These are phyloP conservation scores for Eurystomus gularis DNA, from an alignment of 2,113 vertebrate genomes.

Conservation along the genomic window DNA sequence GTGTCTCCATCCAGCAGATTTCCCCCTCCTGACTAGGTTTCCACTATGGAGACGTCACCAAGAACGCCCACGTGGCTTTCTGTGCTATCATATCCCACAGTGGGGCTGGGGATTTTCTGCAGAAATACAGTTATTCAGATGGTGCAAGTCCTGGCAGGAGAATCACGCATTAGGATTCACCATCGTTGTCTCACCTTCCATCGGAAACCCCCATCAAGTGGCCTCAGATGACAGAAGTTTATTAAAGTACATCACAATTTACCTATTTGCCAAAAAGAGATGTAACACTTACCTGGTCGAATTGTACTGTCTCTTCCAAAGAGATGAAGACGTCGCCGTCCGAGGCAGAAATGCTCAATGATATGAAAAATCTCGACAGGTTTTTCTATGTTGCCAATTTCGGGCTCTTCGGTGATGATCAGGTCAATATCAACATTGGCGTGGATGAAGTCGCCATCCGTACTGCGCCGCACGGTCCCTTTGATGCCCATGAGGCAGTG, in stretches of 20 bases:
- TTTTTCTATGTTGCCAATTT: slow-evolving; percentile 97
- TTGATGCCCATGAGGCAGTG: slow-evolving; percentile 99
- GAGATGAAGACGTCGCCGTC: slow-evolving; percentile 90
- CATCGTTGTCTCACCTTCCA: neutral
- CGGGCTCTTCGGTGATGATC: slow-evolving; percentile 96
- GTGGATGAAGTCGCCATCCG: slow-evolving; percentile 96
- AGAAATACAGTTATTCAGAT: neutral
- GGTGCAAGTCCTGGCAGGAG: neutral
- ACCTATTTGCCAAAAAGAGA: neutral
- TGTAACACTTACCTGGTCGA: slow-evolving; percentile 80
- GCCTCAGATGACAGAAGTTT: neutral
- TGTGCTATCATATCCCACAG: neutral
- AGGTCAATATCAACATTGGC: slow-evolving; percentile 98
- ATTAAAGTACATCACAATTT: neutral
- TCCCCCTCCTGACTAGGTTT: neutral
- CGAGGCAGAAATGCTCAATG: slow-evolving; percentile 96
- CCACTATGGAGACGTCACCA: neutral
- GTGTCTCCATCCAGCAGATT: neutral
- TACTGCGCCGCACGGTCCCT: slow-evolving; percentile 93
- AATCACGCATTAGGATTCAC: neutral
- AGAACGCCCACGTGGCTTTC: neutral
- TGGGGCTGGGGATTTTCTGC: neutral
- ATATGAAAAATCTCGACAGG: slow-evolving; percentile 99
- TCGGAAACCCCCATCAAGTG: neutral
- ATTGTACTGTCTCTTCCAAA: slow-evolving; percentile 97